Base-by-base conservation (phyloP, 2,797 vertebrate species). In the Otolemur crassicaudatus region DNA sequence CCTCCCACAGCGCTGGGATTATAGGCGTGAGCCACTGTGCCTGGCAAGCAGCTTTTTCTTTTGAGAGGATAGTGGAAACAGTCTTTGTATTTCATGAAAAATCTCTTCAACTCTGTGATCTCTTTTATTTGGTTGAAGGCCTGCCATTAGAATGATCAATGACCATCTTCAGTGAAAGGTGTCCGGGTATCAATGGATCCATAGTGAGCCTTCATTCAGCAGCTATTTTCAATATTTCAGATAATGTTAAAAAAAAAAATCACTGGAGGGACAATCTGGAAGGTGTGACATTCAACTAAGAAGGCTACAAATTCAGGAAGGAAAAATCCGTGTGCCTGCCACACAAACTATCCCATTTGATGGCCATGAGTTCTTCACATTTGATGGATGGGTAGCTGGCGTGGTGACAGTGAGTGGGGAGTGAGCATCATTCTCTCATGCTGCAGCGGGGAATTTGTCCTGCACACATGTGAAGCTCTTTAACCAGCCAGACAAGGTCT, bases 161-260 rank as follows among this genome's bases (percentile, higher is more conserved):
- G 22, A 72, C 87, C 67, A 81, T 75, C 10, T 49, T 73, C 49
- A 92, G 87, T 82, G 86, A 61, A 87, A 75, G 81, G 43, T 77
- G 34, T 79, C 20, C 17, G 31, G 22, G 11, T 80, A 58, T 80
- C 73, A 93, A 69, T 91, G 93, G 93, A 65, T 96, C 60, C 34
- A 17, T 67, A 87, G 29, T 17, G 49, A 75, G 46, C 58, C 17
- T 95, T 80, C 17, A 67, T 3, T 88, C 93, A 94, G 53, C 3
- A 88, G 49, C 23, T 87, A 13, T 80, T 88, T 95, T 90, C 60
- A 86, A 10, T 86, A 83, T 91, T 95, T 92, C 25, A n/a, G 63
- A 46, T 16, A 70, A 56, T 22, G 29, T 88, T 49, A 13, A 12
- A 49, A 49, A 49, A 49, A 61, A 92, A 80, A 82, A 63, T 88